Evolutionary conservation across 2,888 invertebrate genomes (phyloP).

Genomic region (Caenorhabditis wallacei): DNA sequence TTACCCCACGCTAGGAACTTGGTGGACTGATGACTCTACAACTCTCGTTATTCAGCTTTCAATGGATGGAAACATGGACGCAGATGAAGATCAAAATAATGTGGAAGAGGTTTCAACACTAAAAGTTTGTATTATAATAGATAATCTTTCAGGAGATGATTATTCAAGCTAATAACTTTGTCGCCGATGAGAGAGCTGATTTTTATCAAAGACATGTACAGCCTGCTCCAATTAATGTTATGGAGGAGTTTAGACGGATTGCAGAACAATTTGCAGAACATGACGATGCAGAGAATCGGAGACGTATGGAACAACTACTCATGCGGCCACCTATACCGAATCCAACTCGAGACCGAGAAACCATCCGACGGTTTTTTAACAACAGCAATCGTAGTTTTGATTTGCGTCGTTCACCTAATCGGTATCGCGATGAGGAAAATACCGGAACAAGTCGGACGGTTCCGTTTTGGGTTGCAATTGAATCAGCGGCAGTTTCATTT

Average conservation of each 20-base stretch:
- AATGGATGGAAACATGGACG: background rate
- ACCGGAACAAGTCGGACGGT: conserved; percentile 22
- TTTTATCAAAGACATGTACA: too few species aligned
- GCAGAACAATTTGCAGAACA: too few species aligned
- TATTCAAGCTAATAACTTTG: background rate
- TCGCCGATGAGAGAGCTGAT: background rate
- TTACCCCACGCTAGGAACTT: conserved; percentile 1
- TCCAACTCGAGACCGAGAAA: background rate
- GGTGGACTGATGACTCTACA: conserved; percentile 53
- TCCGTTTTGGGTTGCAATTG: conserved; percentile 9
- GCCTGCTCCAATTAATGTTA: background rate
- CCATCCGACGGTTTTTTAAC: background rate
- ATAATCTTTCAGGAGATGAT: background rate
- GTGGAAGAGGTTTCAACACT: background rate
- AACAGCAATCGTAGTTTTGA: background rate
- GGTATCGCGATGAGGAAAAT: background rate
- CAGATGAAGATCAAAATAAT: background rate
- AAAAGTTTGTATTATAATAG: background rate
- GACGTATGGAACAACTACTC: too few species aligned
- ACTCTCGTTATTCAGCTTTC: conserved; percentile 23
- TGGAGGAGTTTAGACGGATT: too few species aligned
- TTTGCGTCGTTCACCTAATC: background rate
- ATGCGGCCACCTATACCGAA: too few species aligned
- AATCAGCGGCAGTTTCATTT: conserved; percentile 6
- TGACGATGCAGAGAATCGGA: too few species aligned